Percentiles rank a stretch among this genome's conserved stretches.
These are phyloP conservation scores for Cataglyphis albicans DNA, from an alignment of 2,888 invertebrate genomes.

Conservation along the genomic window DNA sequence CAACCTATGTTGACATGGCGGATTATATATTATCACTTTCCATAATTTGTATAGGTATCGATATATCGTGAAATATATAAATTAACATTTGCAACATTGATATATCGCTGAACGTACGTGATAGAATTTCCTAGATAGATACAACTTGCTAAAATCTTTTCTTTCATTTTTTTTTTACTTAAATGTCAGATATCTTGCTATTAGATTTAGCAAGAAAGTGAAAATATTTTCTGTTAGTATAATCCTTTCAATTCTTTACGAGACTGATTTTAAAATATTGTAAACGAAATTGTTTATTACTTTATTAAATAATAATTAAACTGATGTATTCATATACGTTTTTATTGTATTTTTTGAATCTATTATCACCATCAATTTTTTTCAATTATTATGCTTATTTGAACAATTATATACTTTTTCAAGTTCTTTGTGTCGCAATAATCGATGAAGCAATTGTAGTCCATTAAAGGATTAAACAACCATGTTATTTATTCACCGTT, in stretches of 20 bases:
- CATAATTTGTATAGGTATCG: not conserved
- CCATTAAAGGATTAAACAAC: conserved; percentile 3
- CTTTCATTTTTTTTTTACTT: not conserved
- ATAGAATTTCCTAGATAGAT: conserved; percentile 1
- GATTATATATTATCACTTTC: not conserved
- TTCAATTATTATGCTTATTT: not conserved
- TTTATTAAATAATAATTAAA: not conserved
- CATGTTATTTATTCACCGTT: not conserved
- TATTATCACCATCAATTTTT: not conserved
- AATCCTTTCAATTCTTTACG: not conserved
- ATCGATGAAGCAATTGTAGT: conserved; percentile 5
- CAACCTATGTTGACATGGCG: not conserved
- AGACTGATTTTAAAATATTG: not conserved
- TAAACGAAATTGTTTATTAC: not conserved
- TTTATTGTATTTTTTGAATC: not conserved
- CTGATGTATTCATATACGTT: not conserved
- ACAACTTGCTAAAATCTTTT: not conserved
- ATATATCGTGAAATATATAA: not conserved
- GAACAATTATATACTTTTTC: conserved; percentile 19
- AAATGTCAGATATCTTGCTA: conserved; percentile 9
- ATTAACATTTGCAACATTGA: not conserved
- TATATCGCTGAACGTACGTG: not conserved
- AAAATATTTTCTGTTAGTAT: not conserved
- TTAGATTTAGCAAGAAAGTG: not conserved
- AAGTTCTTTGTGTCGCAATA: not conserved